Evolutionary conservation across 2,113 vertebrate genomes (phyloP), one percentile per base, ranked within the genome.

Genomic region (Tylochromis polylepis): DNA sequence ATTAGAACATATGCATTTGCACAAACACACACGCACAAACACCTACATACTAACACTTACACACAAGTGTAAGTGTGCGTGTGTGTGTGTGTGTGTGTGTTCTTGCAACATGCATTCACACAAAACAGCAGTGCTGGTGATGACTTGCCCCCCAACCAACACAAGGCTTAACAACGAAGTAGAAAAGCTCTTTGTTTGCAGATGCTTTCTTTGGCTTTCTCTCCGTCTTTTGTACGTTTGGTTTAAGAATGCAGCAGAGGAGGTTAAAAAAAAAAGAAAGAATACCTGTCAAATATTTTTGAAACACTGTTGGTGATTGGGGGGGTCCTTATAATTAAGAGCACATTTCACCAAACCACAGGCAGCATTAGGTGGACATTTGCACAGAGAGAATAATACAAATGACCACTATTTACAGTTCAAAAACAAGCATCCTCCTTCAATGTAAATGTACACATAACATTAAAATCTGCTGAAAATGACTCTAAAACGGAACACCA

Each of bases 101-200:
- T 90, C 58, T n/a, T 90, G 86, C 67, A 11, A 86, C 84, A 84
- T 87, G 87, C 85, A 85, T 89, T 91, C 90, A 88, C 89, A 94
- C 85, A 88, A 85, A 87, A 80, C 91, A 88, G 90, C 85, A 62
- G 83, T 20, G 85, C 78, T 87, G 93, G 84, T 90, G 93, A 93
- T 84, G 92, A 91, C 86, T 90, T 91, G 88, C 87, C 92, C 89
- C 89, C 91, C 88, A 90, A 92, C 92, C 90, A 95, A 93, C 91
- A 94, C 86, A 81, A 49, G 91, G 89, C 92, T 93, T 89, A 94
- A 95, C 94, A 95, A 94, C 94, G 93, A 94, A 95, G 94, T 88
- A 88, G 82, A 91, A 91, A 91, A 83, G 92, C 94, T 95, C 94
- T 96, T 96, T 95, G 95, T 96, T 95, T 95, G 85, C 89, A 91